phyloP scores from a whole-genome alignment of 2,113 vertebrate species.

The Gobio gobio region DNA sequence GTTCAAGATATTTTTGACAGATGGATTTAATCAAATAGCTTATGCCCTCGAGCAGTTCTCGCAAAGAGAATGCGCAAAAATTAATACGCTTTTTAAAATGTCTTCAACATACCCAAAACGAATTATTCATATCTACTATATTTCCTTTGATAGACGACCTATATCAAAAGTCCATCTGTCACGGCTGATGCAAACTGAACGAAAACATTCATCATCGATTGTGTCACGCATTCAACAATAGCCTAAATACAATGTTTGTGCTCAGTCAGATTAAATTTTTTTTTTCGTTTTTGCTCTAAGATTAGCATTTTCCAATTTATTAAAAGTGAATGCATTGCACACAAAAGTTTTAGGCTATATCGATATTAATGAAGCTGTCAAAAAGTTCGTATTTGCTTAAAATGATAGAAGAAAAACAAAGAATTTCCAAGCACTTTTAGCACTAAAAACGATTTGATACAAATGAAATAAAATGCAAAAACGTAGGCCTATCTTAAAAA shows the following conservation, averaged over 20 bases:
- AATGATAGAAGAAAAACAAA: background rate
- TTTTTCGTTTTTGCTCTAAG: background rate
- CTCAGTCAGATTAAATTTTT: background rate
- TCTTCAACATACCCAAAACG: background rate
- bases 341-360: background rate
- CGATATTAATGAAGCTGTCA: background rate
- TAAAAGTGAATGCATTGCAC: background rate
- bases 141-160: conserved; percentile 17
- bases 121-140: background rate
- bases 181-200: background rate
- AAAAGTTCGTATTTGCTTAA: background rate
- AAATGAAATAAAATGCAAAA: background rate
- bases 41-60: background rate
- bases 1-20: background rate
- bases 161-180: background rate
- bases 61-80: background rate
- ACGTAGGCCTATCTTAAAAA: background rate
- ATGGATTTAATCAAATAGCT: background rate
- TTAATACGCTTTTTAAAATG: background rate
- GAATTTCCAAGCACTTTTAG: background rate
- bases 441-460: background rate
- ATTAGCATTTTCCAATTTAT: background rate
- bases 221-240: background rate
- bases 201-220: background rate
- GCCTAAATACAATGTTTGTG: background rate